These are phyloP conservation scores for Trissoscelio sp. DNA, from an alignment of 2,888 invertebrate species.

Conservation along the genomic window DNA sequence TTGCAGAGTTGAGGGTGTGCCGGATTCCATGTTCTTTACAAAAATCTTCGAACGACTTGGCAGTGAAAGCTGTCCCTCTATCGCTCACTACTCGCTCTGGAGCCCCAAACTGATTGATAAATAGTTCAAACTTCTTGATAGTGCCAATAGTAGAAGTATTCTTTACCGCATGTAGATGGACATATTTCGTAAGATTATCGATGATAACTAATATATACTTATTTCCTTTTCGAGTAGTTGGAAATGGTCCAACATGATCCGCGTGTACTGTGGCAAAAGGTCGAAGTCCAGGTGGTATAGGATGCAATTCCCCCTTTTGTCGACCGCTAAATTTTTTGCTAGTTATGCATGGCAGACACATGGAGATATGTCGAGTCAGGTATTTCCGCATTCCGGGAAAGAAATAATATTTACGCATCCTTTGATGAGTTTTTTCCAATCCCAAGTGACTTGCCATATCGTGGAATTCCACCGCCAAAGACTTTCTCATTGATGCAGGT, in stretches of 20 bases:
- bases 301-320: constrained; percentile 69
- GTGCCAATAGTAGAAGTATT: constrained; percentile 1
- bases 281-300: constrained; percentile 67
- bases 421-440: neutral
- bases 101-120: constrained; percentile 17
- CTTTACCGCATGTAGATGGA: constrained; percentile 5
- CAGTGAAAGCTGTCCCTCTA: constrained; percentile 4
- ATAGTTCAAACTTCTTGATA: constrained; percentile 2
- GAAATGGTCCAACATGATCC: constrained; percentile 69
- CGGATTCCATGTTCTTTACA: constrained; percentile 16
- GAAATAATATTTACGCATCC: constrained; percentile 63
- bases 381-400: constrained; percentile 68
- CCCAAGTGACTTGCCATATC: constrained; percentile 23
- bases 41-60: constrained; percentile 5
- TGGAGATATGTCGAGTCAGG: constrained; percentile 58
- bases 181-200: constrained; percentile 33
- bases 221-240: constrained; percentile 44
- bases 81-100: neutral
- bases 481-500: constrained; percentile 40
- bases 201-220: constrained; percentile 21
- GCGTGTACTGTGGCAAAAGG: constrained; percentile 70
- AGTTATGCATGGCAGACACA: constrained; percentile 69
- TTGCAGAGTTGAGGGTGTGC: constrained; percentile 22
- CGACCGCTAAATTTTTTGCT: constrained; percentile 45
- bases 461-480: constrained; percentile 24